These are phyloP conservation scores for Melikaiella ostensackeni DNA, from an alignment of 2,888 invertebrate species.

Conservation along the genomic window DNA sequence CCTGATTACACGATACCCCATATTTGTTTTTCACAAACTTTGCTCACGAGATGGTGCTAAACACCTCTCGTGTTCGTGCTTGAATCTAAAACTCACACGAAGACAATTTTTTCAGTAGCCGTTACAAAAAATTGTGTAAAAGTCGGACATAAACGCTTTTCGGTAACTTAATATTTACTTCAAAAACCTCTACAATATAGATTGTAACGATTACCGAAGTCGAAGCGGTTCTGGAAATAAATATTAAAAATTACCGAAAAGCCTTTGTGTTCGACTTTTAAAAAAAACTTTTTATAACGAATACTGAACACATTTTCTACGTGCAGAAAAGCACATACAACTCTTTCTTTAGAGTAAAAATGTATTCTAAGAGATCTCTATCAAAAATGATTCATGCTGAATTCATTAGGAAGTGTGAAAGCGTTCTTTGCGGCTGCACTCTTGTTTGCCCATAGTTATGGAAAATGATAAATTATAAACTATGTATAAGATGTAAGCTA, in stretches of 20 bases:
- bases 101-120: too few relatives aligned
- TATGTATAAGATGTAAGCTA: too few relatives aligned
- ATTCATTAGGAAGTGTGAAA: slow-evolving; percentile 34
- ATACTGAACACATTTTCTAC: too few relatives aligned
- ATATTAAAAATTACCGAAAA: too few relatives aligned
- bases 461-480: neutral
- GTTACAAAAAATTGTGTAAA: too few relatives aligned
- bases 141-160: too few relatives aligned
- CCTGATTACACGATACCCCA: neutral
- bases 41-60: slow-evolving; percentile 14
- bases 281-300: too few relatives aligned
- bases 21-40: slow-evolving; percentile 9
- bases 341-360: slow-evolving; percentile 11
- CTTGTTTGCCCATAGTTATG: slow-evolving; percentile 8
- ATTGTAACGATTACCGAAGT: too few relatives aligned
- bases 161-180: too few relatives aligned
- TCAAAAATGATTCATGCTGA: neutral
- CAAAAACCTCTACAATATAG: too few relatives aligned
- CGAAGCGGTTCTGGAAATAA: too few relatives aligned
- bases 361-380: slow-evolving; percentile 24
- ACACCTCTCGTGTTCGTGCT: slow-evolving; percentile 16
- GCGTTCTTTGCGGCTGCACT: neutral
- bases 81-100: neutral
- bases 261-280: too few relatives aligned
- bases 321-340: neutral